phyloP scores from a whole-genome alignment of 2,797 vertebrate species.

The Acipenser transmontanus region DNA sequence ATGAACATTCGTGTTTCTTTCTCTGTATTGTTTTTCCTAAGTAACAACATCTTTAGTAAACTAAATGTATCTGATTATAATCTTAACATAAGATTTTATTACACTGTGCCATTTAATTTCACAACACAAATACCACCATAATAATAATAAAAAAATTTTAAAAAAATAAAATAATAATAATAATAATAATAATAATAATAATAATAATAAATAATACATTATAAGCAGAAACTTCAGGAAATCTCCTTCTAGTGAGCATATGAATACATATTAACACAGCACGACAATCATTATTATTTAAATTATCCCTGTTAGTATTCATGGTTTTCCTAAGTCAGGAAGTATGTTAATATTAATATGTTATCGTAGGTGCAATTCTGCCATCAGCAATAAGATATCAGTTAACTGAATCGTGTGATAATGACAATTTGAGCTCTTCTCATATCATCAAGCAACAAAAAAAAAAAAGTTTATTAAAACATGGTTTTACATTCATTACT shows the following conservation, averaged over 20 bases:
- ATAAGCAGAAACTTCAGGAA: conserved; percentile 6
- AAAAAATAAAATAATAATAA: too few relatives aligned
- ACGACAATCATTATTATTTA: conserved; percentile 55
- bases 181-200: too few relatives aligned
- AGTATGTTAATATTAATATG: too few relatives aligned
- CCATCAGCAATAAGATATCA: too few relatives aligned
- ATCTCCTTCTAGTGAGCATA: conserved; percentile 45
- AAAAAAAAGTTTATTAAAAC: too few relatives aligned
- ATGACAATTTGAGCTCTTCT: too few relatives aligned
- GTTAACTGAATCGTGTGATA: too few relatives aligned
- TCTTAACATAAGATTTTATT: background rate
- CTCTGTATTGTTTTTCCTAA: background rate
- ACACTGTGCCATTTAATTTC: conserved; percentile 27
- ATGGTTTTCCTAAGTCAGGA: conserved; percentile 34
- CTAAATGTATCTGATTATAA: too few relatives aligned
- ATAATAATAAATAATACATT: conserved; percentile 35
- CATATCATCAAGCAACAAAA: too few relatives aligned
- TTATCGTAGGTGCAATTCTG: too few relatives aligned
- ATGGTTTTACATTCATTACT: too few relatives aligned
- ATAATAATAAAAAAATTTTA: too few relatives aligned
- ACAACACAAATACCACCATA: conserved; percentile 52
- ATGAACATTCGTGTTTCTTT: background rate
- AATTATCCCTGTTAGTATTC: conserved; percentile 46
- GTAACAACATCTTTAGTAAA: background rate
- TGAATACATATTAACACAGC: conserved; percentile 50